Base-by-base conservation (phyloP, 2,797 vertebrate species). In the Brachymystax lenok region DNA sequence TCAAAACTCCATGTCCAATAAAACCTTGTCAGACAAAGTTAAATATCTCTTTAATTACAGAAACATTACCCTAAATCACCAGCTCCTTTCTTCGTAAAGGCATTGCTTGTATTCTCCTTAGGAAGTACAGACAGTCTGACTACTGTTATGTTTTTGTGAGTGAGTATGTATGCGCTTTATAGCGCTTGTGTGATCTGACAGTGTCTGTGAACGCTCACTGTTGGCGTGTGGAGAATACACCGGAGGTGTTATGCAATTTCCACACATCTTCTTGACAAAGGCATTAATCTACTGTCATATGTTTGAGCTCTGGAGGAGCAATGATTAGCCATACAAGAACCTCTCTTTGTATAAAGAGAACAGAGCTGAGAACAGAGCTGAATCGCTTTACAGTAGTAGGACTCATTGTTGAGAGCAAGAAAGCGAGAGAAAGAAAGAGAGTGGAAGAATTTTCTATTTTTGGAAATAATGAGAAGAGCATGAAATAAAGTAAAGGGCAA, bases 401-500 rank as follows among this genome's bases (percentile, higher is more conserved):
- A 61, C 52, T 59, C 17, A 73, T 19, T 54, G 67, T 21, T 30
- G 12, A 40, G 27, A 69, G 28, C 35, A 3, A 16, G 13, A 19
- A 40, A 33, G 51, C 17, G 0, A 59, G 52, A 61, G 24, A 28
- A 12, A 16, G 12, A 19, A 19, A 35, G 6, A 74, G 21, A 46
- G 33, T 46, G 73, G 30, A 16, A 21, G 28, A 40, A 35, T 54
- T 21, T 16, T 68, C 74, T 75, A 77, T 77, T 71, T 77, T 71
- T 19, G 56, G 69, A 77, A 71, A 35, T 56, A 78, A 73, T 56
- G 63, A 78, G 46, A 54, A 21, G 28, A 56, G 52, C 46, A 30
- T 73, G 63, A 56, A 46, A 78, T 40, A 54, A 68, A 59, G 71
- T 46, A 73, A 73, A 73, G 71, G 27, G 70, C 70, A 73, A 35